These are phyloP conservation scores for Macrophya annulata DNA, from an alignment of 2,888 invertebrate species.

Conservation along the genomic window DNA sequence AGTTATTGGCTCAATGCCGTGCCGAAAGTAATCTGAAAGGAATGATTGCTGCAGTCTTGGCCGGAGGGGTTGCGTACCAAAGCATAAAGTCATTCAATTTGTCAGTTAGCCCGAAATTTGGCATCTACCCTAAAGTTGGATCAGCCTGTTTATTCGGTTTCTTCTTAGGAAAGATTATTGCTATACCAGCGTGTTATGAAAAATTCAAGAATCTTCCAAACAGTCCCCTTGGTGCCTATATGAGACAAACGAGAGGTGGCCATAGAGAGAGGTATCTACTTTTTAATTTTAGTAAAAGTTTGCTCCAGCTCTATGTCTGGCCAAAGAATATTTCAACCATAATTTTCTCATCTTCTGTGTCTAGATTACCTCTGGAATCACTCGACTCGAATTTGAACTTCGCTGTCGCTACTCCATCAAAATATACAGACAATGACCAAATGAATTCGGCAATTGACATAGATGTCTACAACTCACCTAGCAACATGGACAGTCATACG, in stretches of 20 bases:
- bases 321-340: not conserved
- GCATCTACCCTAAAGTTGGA: slow-evolving; percentile 32
- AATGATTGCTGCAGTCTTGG: not conserved
- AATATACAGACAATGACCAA: not conserved
- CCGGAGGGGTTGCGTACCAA: slow-evolving; percentile 37
- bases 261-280: slow-evolving; percentile 1
- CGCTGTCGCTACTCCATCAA: not conserved
- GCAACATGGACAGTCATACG: slow-evolving; percentile 41
- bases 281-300: not conserved
- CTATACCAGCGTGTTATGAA: slow-evolving; percentile 37
- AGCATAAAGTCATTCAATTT: slow-evolving; percentile 32
- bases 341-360: not conserved
- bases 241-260: not conserved
- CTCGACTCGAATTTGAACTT: slow-evolving; percentile 15
- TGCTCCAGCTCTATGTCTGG: not conserved
- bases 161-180: not conserved
- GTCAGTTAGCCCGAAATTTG: slow-evolving; percentile 6
- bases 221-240: slow-evolving; percentile 29
- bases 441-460: slow-evolving; percentile 49
- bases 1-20: slow-evolving; percentile 22
- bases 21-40: slow-evolving; percentile 34
- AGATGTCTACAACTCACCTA: slow-evolving; percentile 41
- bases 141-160: slow-evolving; percentile 15
- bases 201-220: slow-evolving; percentile 44
- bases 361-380: not conserved